Conservation (phyloP, 2,113 vertebrate species). For the Scytalopus superciliaris region DNA sequence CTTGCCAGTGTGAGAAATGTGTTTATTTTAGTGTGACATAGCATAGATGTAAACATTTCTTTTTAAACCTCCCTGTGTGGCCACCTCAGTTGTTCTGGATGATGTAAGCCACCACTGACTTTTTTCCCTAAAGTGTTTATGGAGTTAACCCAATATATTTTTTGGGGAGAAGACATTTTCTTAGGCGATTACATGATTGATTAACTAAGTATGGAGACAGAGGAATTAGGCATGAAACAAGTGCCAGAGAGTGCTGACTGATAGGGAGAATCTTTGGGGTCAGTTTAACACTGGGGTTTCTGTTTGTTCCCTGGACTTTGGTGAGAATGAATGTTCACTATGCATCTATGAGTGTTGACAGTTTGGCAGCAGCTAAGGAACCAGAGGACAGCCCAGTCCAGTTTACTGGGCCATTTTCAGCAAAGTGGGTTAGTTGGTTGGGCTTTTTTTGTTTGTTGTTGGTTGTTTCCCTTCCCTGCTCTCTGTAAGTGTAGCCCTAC, state of each 20-base stretch:
- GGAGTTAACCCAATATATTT: not conserved
- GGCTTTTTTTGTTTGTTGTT: not conserved
- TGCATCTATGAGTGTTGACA: fast-evolving
- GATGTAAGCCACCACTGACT: conserved; percentile 1
- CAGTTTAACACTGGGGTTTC: not conserved
- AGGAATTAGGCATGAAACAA: not conserved
- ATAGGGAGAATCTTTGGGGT: not conserved
- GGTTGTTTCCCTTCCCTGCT: not conserved
- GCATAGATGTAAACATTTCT: not conserved
- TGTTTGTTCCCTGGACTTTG: not conserved
- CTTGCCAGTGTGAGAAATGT: not conserved
- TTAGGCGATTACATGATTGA: not conserved
- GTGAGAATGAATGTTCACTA: not conserved
- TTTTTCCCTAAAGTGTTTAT: not conserved
- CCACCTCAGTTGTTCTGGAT: not conserved
- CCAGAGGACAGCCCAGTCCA: not conserved
- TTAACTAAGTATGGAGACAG: not conserved
- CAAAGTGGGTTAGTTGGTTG: not conserved
- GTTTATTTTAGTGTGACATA: not conserved
- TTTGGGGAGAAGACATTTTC: not conserved
- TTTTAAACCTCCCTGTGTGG: conserved; percentile 42
- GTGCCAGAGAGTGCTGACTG: not conserved
- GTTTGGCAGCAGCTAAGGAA: not conserved
- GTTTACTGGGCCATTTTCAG: not conserved
- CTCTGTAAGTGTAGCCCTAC: not conserved